Conservation (phyloP, 2,888 invertebrate genomes). For the Cosmia trapezina region DNA sequence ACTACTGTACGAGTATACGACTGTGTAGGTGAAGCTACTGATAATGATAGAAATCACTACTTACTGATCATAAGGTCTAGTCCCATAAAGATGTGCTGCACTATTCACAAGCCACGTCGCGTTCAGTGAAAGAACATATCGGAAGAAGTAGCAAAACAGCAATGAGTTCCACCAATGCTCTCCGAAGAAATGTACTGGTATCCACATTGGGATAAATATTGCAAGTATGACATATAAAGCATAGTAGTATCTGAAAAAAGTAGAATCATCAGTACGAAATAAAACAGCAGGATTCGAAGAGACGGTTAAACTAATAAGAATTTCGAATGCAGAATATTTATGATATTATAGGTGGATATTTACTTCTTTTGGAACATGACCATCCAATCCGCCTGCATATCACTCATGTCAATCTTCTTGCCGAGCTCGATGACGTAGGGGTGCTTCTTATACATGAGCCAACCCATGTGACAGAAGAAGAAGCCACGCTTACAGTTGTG, state of each 20-base stretch:
- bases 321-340: not conserved
- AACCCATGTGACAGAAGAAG: not conserved
- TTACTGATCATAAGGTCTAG: conserved; percentile 94
- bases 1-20: not conserved
- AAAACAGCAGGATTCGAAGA: not conserved
- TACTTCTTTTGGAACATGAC: conserved; percentile 95
- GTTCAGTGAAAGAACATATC: conserved; percentile 92
- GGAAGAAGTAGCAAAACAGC: conserved; percentile 91
- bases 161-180: conserved; percentile 91
- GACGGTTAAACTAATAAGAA: not conserved
- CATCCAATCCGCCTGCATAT: conserved; percentile 93
- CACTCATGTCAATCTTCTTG: conserved; percentile 93
- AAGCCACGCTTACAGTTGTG: conserved; percentile 94
- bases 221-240: conserved; percentile 90
- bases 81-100: conserved; percentile 94
- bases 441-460: conserved; percentile 3
- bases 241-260: conserved; percentile 92
- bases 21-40: not conserved
- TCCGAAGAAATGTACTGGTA: conserved; percentile 93
- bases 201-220: conserved; percentile 90
- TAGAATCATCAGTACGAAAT: not conserved
- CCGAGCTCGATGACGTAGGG: conserved; percentile 92
- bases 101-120: conserved; percentile 96
- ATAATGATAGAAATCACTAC: conserved; percentile 56
- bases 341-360: not conserved